Percentiles rank a stretch among this genome's conserved stretches.
Conservation (phyloP, 2,113 vertebrate genomes). For the Chrysemys picta region DNA sequence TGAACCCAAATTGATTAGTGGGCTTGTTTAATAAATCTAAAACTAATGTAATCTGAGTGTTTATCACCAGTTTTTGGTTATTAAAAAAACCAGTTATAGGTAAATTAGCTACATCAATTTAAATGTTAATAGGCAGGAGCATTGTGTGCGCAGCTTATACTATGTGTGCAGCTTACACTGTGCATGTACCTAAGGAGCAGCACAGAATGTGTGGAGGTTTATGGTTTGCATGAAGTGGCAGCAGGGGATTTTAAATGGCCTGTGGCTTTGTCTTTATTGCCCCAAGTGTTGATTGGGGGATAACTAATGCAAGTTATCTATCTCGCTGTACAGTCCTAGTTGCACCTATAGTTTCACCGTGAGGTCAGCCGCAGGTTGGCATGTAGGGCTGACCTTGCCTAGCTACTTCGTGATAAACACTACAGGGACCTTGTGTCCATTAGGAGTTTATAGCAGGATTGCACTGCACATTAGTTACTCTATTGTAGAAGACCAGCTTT, state of each 20-base stretch:
- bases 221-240: not conserved
- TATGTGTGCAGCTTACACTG: not conserved
- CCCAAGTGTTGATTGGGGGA: not conserved
- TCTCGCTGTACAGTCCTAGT: not conserved
- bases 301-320: not conserved
- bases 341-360: not conserved
- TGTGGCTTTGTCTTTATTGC: not conserved
- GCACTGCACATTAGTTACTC: not conserved
- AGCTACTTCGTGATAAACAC: not conserved
- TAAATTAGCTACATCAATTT: not conserved
- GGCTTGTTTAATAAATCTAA: not conserved
- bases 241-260: not conserved
- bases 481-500: not conserved
- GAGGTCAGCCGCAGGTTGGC: not conserved
- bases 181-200: not conserved
- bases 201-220: not conserved
- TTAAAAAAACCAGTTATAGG: not conserved
- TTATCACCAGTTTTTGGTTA: not conserved
- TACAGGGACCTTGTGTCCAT: not conserved
- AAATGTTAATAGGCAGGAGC: not conserved
- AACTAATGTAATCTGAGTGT: not conserved
- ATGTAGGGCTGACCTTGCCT: not conserved
- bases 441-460: not conserved
- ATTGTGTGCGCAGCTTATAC: fast-evolving
- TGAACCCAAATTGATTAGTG: not conserved